Conservation (phyloP, 2,888 invertebrate genomes). For the Deroplatys truncata region DNA sequence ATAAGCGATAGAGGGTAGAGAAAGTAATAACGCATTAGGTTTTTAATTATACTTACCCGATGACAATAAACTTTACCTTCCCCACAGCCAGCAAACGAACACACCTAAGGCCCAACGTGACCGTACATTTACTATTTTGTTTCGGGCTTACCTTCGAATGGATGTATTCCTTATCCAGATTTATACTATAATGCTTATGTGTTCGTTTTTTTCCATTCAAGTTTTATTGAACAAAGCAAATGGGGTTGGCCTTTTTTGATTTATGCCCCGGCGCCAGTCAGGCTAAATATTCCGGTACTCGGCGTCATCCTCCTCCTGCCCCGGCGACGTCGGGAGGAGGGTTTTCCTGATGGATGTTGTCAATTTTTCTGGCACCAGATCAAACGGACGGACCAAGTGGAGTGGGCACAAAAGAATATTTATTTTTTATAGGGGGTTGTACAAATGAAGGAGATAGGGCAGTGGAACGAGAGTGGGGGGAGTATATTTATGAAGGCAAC, state of each 20-base stretch:
- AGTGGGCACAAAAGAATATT: neutral
- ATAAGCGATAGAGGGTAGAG: no score
- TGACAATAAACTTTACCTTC: no score
- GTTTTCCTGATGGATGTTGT: conserved; percentile 22
- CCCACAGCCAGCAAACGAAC: no score
- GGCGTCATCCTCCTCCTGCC: neutral
- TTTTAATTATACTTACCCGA: no score
- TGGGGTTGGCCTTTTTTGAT: conserved; percentile 7
- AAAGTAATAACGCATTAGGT: no score
- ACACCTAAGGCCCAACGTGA: no score
- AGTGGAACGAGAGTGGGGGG: neutral
- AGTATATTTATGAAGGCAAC: conserved; percentile 1
- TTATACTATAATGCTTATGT: neutral
- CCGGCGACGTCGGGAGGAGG: neutral
- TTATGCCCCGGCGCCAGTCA: conserved; percentile 6
- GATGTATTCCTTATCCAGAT: no score
- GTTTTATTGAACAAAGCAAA: neutral
- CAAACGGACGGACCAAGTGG: conserved; percentile 7
- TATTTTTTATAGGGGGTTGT: neutral
- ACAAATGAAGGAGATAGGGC: neutral
- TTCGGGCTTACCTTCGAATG: no score
- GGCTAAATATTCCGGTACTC: conserved; percentile 20
- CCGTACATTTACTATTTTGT: no score
- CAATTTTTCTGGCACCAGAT: conserved; percentile 26
- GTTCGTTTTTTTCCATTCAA: neutral